Evolutionary conservation across 2,888 invertebrate genomes (phyloP).

Genomic region (Mayetiola destructor): DNA sequence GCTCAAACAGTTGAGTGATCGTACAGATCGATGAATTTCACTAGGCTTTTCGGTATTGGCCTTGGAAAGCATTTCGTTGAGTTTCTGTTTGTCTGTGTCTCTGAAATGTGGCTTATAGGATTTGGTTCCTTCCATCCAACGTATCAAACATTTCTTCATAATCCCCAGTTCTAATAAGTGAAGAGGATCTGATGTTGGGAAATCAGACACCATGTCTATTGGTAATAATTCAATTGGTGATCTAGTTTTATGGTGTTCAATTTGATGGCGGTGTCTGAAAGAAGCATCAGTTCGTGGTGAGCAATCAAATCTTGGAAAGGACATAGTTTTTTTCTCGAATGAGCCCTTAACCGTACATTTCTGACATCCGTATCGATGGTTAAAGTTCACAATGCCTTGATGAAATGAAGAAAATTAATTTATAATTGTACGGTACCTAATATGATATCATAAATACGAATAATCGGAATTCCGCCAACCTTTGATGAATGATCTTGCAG

Average conservation of each 20-base stretch:
- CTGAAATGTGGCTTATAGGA: background rate
- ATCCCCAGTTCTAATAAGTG: background rate
- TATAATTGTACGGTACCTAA: background rate
- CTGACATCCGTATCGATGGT: background rate
- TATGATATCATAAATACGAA: no score
- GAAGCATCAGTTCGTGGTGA: background rate
- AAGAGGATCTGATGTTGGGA: background rate
- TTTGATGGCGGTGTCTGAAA: background rate
- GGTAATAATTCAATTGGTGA: background rate
- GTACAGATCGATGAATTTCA: background rate
- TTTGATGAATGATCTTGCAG: background rate
- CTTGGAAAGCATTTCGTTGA: no score
- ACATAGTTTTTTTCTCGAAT: background rate
- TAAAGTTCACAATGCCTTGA: background rate
- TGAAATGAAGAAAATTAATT: background rate
- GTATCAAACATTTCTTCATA: background rate
- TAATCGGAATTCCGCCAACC: no score
- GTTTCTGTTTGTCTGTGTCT: background rate
- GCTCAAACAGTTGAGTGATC: background rate
- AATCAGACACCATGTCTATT: background rate
- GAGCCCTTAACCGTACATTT: background rate
- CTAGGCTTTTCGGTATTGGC: no score
- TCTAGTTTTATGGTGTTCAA: background rate
- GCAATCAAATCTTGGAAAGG: background rate
- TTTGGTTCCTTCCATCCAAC: background rate